Base-by-base conservation (phyloP, 2,113 vertebrate species). In the Gymnorhina tibicen region DNA sequence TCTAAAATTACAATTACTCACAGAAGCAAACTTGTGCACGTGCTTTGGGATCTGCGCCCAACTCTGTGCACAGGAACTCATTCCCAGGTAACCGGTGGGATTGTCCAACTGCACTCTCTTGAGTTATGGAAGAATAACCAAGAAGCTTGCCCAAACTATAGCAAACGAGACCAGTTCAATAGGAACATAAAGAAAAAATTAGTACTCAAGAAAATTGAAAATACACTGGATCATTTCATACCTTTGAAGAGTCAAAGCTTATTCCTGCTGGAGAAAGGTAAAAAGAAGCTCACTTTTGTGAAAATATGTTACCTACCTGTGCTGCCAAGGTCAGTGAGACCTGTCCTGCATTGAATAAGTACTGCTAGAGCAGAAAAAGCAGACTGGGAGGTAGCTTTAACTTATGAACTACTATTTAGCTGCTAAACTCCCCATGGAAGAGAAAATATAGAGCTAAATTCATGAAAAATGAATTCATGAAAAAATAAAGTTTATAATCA, bases 281-380 rank as follows among this genome's bases (percentile, higher is more conserved):
- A 95, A 93, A 83, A 91, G 13, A 55, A 84, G 56, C 68, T 86
- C 68, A 86, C 12, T 77, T 87, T 16, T 63, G 33, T 47, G 68
- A 92, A 94, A 90, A 88, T 69, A 35, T 83, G n/a, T 93, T 83
- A 75, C 83, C 72, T 94, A 55, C 35, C 35, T 80, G 47, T 93
- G 46, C n/a, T 93, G 93, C 93, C 95, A 96, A 95, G 95, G 96
- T 96, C 95, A 93, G 44, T 60, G 41, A 95, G 92, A 97, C 95
- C 93, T 97, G 72, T 91, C n/a, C 32, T 37, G 35, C 11, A 55
- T 84, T 92, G 72, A 96, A 23, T 91, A 74, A 93, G 32, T 88
- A 75, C 33, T 7, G 1, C 42, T 72, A 85, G 47, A 68, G 68
- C 39, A 78, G 37, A 81, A 93, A 85, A 93, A 84, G 11, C 41